phyloP scores from a whole-genome alignment of 1,140 invertebrate genomes.

The Latrodectus geometricus region DNA sequence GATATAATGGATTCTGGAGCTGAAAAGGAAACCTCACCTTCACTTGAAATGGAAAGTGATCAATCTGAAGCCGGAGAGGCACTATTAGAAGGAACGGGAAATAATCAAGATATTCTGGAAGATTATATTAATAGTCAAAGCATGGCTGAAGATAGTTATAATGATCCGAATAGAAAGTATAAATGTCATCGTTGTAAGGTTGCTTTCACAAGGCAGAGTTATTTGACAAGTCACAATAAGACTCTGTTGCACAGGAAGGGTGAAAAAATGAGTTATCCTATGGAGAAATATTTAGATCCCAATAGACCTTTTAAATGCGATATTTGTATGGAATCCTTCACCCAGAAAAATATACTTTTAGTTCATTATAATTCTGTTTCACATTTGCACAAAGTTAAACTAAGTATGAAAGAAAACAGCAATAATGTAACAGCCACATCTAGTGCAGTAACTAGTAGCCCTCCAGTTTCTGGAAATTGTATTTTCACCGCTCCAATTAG shows the following conservation, averaged over 20 bases:
- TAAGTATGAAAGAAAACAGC: constrained; percentile 78
- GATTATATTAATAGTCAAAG: constrained; percentile 91
- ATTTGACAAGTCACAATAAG: constrained; percentile 92
- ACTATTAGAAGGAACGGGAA: constrained; percentile 35
- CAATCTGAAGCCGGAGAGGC: constrained; percentile 44
- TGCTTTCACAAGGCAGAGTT: constrained; percentile 90
- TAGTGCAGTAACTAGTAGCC: constrained; percentile 12
- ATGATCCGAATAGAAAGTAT: constrained; percentile 89
- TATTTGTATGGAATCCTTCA: constrained; percentile 97
- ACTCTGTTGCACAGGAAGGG: constrained; percentile 90
- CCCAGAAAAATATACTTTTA: constrained; percentile 93
- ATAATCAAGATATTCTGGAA: constrained; percentile 75
- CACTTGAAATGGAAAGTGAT: constrained; percentile 54
- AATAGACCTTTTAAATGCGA: constrained; percentile 96
- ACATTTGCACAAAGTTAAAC: constrained; percentile 93
- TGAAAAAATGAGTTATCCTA: constrained; percentile 89
- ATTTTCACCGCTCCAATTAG: constrained; percentile 65
- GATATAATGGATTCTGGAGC: constrained; percentile 53
- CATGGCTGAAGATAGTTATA: constrained; percentile 91
- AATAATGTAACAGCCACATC: constrained; percentile 1
- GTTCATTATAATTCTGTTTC: constrained; percentile 97
- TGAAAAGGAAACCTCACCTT: constrained; percentile 51
- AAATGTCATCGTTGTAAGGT: constrained; percentile 95
- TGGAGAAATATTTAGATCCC: constrained; percentile 95
- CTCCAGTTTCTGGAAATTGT: constrained; percentile 64